Conservation (phyloP, 2,888 invertebrate genomes). For the Ophion ventricosus region DNA sequence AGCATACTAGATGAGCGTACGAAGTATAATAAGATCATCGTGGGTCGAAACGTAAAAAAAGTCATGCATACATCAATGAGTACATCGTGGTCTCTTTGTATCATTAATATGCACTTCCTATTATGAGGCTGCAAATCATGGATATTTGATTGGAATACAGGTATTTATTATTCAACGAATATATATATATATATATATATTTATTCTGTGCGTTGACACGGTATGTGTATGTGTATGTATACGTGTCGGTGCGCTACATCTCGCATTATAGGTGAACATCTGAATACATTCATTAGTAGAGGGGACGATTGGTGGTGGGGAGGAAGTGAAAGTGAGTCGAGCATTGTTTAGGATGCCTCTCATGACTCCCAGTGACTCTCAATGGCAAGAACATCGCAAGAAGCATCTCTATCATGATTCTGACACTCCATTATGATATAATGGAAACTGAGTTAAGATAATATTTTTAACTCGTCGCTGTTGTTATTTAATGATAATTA, state of each 20-base stretch:
- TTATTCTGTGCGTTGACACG: constrained; percentile 10
- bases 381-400: constrained; percentile 58
- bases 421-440: neutral
- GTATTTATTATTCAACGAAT: constrained; percentile 57
- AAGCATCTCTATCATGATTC: constrained; percentile 2
- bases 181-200: neutral
- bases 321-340: constrained; percentile 82
- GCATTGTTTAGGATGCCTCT: constrained; percentile 83
- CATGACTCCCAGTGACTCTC: constrained; percentile 78
- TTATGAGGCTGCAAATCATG: constrained; percentile 29
- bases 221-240: constrained; percentile 15
- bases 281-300: constrained; percentile 47
- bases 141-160: constrained; percentile 44
- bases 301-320: constrained; percentile 70
- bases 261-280: constrained; percentile 50
- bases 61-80: neutral
- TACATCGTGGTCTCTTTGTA: constrained; percentile 7
- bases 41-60: constrained; percentile 21
- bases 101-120: constrained; percentile 44
- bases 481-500: neutral
- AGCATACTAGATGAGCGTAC: neutral
- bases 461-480: neutral
- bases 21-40: constrained; percentile 7
- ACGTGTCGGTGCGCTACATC: constrained; percentile 41
- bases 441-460: neutral